phyloP scores from a whole-genome alignment of 2,888 invertebrate genomes.

The Drymonia ruficornis region DNA sequence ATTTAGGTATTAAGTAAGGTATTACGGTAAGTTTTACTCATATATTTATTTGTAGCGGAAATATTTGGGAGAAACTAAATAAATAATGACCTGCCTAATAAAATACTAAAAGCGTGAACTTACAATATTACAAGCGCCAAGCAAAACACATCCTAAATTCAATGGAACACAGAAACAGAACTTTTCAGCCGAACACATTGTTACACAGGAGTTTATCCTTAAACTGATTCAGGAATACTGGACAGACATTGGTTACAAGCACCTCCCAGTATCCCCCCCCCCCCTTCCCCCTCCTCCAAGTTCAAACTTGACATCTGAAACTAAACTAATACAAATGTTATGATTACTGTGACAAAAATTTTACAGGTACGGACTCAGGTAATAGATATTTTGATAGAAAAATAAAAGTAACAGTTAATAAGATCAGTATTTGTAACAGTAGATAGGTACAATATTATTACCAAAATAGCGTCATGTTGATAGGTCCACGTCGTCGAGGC shows the following conservation, averaged over 20 bases:
- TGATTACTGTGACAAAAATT: constrained; percentile 30
- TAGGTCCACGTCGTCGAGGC: too few relatives aligned
- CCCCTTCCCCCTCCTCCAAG: constrained; percentile 2
- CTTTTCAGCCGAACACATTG: constrained; percentile 4
- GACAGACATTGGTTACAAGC: not conserved
- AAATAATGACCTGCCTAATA: too few relatives aligned
- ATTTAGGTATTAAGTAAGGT: too few relatives aligned
- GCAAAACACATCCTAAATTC: not conserved
- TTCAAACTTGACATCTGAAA: constrained; percentile 15
- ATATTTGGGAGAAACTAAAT: too few relatives aligned
- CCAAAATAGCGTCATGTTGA: too few relatives aligned
- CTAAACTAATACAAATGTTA: constrained; percentile 15
- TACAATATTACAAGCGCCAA: constrained; percentile 2
- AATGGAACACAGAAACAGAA: not conserved
- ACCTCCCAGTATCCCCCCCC: constrained; percentile 6
- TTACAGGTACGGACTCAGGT: constrained; percentile 22
- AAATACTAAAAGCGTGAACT: too few relatives aligned
- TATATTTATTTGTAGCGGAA: too few relatives aligned
- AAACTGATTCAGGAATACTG: not conserved
- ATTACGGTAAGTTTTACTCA: too few relatives aligned
- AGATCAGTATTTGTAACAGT: too few relatives aligned
- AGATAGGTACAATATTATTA: too few relatives aligned
- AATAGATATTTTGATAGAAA: too few relatives aligned
- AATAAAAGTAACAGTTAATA: too few relatives aligned
- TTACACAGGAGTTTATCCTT: not conserved